Percentiles rank a stretch among this genome's conserved stretches.
Evolutionary conservation across 2,797 vertebrate species (phyloP).

Genomic region (Xenops minutus): DNA sequence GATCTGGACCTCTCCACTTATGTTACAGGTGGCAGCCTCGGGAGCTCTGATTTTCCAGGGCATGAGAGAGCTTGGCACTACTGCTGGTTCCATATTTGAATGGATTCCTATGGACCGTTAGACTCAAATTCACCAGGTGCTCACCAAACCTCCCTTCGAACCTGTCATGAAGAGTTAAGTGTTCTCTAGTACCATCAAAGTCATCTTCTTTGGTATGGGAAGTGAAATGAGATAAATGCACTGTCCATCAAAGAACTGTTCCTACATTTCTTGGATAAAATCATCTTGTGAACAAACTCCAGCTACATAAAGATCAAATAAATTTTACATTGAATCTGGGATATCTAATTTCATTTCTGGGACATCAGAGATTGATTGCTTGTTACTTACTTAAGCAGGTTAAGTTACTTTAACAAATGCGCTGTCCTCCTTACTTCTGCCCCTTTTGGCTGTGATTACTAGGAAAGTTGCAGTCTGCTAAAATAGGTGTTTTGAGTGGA

Average conservation of each 20-base stretch:
- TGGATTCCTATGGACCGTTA: constrained; percentile 70
- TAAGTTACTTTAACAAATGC: neutral
- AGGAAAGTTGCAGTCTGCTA: neutral
- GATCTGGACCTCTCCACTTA: constrained; percentile 71
- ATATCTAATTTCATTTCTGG: constrained; percentile 3
- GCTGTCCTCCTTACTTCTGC: neutral
- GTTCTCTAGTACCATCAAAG: constrained; percentile 67
- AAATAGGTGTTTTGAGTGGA: neutral
- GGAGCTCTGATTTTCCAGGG: constrained; percentile 72
- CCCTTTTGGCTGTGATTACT: neutral
- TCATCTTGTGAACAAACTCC: constrained; percentile 71
- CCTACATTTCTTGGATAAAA: constrained; percentile 72
- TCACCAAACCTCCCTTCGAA: constrained; percentile 68
- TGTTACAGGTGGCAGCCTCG: constrained; percentile 70
- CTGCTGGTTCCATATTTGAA: constrained; percentile 69
- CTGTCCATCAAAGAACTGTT: constrained; percentile 67
- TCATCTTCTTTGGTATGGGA: constrained; percentile 66
- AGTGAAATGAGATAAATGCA: constrained; percentile 60
- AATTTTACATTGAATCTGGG: neutral
- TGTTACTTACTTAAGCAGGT: neutral
- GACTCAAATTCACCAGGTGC: constrained; percentile 66
- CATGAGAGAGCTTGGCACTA: constrained; percentile 69
- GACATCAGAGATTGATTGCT: neutral
- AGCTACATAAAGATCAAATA: constrained; percentile 44
- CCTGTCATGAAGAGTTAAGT: constrained; percentile 68